phyloP scores from a whole-genome alignment of 2,113 vertebrate genomes.

The Siniperca knerii region DNA sequence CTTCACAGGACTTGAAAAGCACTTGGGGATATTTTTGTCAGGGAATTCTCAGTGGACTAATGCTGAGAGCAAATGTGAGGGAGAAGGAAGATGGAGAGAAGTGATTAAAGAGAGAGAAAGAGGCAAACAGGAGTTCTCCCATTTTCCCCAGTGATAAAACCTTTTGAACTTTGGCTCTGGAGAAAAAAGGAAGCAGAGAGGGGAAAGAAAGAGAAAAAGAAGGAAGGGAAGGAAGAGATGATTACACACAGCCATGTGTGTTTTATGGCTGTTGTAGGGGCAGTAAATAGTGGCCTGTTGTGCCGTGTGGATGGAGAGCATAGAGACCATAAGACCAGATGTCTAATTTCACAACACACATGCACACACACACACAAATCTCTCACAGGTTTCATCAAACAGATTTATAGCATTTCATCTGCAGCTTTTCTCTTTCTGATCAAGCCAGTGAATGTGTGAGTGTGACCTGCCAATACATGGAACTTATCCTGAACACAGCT shows the following conservation, averaged over 20 bases:
- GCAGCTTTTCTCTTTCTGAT: constrained; percentile 1
- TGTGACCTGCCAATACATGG: background rate
- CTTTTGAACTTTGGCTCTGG: constrained; percentile 14
- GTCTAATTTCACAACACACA: constrained; percentile 1
- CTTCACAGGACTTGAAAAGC: constrained; percentile 24
- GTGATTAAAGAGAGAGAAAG: background rate
- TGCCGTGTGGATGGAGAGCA: constrained; percentile 11
- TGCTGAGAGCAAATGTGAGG: background rate
- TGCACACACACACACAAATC: background rate
- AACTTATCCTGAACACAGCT: constrained; percentile 47
- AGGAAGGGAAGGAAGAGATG: background rate
- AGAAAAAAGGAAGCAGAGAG: constrained; percentile 1
- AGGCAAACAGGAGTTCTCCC: background rate
- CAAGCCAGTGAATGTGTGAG: background rate
- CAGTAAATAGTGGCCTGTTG: constrained; percentile 14
- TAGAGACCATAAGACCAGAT: background rate
- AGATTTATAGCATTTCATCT: background rate
- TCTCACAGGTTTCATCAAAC: constrained; percentile 17
- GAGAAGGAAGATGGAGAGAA: background rate
- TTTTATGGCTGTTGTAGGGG: constrained; percentile 6
- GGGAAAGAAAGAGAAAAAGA: background rate
- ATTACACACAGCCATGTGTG: constrained; percentile 24
- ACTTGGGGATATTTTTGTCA: constrained; percentile 7
- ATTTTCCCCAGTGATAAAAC: constrained; percentile 4
- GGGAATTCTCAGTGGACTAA: background rate